Conservation (phyloP, 2,797 vertebrate genomes). For the Hybognathus amarus region DNA sequence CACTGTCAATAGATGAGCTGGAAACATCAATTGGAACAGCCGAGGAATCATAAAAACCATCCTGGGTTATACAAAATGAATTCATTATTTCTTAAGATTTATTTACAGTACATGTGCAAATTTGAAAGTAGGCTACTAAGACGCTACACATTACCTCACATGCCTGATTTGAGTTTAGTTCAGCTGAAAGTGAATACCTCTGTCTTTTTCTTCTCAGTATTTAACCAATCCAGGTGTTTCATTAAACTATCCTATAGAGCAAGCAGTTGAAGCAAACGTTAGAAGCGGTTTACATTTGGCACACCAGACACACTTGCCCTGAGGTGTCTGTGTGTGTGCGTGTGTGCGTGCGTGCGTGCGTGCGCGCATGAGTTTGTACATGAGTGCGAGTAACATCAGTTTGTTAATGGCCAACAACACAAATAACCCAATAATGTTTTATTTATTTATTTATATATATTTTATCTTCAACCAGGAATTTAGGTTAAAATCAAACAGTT, state of each 20-base stretch:
- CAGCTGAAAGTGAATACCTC: conserved; percentile 21
- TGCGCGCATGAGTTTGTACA: no score
- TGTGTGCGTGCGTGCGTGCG: no score
- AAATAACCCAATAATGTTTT: neutral
- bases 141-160: neutral
- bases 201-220: conserved; percentile 25
- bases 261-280: neutral
- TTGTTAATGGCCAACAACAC: neutral
- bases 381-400: neutral
- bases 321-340: neutral
- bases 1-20: conserved; percentile 14
- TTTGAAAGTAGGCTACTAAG: neutral
- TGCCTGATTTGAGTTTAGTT: neutral
- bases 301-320: no score
- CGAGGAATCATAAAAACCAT: neutral
- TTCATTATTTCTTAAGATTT: conserved; percentile 1
- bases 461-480: neutral
- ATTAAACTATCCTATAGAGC: conserved; percentile 9
- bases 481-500: neutral
- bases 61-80: conserved; percentile 11
- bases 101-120: neutral
- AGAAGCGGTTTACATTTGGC: neutral
- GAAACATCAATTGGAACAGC: neutral
- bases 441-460: no score
- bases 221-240: conserved; percentile 34